Base-by-base conservation (phyloP, 2,888 invertebrate species). In the Apamea crenata region DNA sequence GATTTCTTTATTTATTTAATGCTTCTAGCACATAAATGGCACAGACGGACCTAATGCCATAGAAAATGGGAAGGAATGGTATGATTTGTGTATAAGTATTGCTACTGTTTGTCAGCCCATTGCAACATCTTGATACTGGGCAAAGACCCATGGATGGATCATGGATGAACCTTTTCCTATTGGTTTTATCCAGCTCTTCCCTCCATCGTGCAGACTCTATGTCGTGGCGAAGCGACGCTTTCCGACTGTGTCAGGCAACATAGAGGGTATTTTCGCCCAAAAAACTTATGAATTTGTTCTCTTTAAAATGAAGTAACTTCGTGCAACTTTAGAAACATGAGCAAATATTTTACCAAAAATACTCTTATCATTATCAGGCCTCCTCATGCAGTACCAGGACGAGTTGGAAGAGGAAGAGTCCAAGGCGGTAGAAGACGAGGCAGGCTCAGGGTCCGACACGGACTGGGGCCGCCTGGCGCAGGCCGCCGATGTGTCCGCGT, bases 341-440 rank as follows among this genome's bases (percentile, higher is more conserved):
- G n/a, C n/a, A n/a, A n/a, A n/a, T n/a, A n/a, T n/a, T n/a, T n/a
- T n/a, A n/a, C n/a, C n/a, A n/a, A n/a, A n/a, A n/a, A n/a, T 53
- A 56, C 47, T 50, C 0, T 21, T 21, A n/a, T 59, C 16, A 32
- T 29, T 7, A 14, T 21, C 90, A 95, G 96, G 96, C 69, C 90
- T 96, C 25, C 92, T 94, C 12, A 96, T 96, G 95, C 94, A 96
- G 81, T 94, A 95, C 85, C 95, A 96, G 80, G 96, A 95, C 71
- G 95, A 96, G 66, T 56, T 96, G 25, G 95, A 95, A 75, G 88
- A 94, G 66, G 94, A 93, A 63, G 74, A 88, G 12, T 82, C 85
- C 6, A 76, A 90, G 14, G 84, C 84, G 3, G 59, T 14, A 0
- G 83, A 91, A 78, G 78, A 86, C 0, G 90, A 90, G 0, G 72